Evolutionary conservation across 2,797 vertebrate genomes (phyloP), one percentile per base, ranked within the genome.

Genomic region (Mus caroli): DNA sequence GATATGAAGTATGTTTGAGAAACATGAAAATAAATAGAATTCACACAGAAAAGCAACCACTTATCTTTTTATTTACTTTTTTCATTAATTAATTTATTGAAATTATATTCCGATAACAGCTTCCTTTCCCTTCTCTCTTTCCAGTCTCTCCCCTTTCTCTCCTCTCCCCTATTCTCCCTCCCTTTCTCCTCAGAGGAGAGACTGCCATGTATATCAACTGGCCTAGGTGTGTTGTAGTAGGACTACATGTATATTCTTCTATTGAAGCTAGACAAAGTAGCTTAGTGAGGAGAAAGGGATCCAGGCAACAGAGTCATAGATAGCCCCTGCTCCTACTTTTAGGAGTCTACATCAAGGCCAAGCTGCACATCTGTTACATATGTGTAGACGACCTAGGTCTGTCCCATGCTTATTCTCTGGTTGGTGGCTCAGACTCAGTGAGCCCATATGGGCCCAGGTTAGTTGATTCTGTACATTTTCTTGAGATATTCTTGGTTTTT

Each of bases 11-110:
- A 73, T 52, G 50, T 37, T 83, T 67, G 71, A 69, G 9, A 3
- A 11, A 85, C 79, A 43, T 78, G 28, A n/a, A 37, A 87, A 58
- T 40, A 46, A 93, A 88, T n/a, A 76, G 8, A 94, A 79, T 80
- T 69, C 15, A 94, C 3, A 28, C 28, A 71, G 69, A 75, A 79
- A 78, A 84, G 0, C 6, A 6, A 40, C 14, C 1, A 52, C 24
- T 9, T 85, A 8, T 28, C 19, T 79, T 90, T 52, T 76, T 20
- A 46, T 69, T 92, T 80, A 52, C 2, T 90, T 34, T 34, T 50
- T 67, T 67, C 13, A 67, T 67, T 67, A 67, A 62, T 62, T 62
- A 28, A 67, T 15, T 64, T 13, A 64, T 31, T 64, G 34, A 34
- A 13, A 34, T 67, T 67, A 67, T 13, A 67, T 67, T 6, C 14